Conservation (phyloP, 1,140 invertebrate species). For the Drosophila watanabei region DNA sequence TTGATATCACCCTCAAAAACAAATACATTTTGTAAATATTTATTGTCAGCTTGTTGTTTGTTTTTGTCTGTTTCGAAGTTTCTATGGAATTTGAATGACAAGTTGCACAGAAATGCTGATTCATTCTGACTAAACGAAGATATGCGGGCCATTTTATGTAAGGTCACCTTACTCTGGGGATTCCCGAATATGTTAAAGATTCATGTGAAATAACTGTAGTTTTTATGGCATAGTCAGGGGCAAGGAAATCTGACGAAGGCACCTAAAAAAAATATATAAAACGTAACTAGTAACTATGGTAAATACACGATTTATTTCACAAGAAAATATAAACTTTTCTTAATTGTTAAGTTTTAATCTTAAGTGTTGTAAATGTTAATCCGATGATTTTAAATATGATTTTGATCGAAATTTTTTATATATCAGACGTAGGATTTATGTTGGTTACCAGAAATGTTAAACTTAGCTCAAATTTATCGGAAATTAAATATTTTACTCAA, state of each 20-base stretch:
- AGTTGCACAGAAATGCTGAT: constrained; percentile 31
- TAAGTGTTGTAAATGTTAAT: no score
- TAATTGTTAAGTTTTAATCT: no score
- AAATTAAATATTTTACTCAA: background rate
- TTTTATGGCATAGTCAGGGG: background rate
- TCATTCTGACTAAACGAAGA: constrained; percentile 39
- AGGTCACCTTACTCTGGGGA: constrained; percentile 29
- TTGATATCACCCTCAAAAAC: constrained; percentile 29
- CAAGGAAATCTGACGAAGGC: background rate
- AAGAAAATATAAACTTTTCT: no score
- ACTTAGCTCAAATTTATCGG: background rate
- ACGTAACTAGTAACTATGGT: background rate
- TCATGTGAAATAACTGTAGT: background rate
- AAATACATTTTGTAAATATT: constrained; percentile 40
- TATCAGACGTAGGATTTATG: background rate
- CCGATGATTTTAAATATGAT: no score
- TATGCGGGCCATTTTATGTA: constrained; percentile 29
- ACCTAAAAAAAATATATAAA: no score
- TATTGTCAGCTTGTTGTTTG: constrained; percentile 13
- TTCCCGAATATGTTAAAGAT: constrained; percentile 7
- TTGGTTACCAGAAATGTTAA: background rate
- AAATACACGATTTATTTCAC: background rate
- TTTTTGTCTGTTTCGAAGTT: constrained; percentile 21
- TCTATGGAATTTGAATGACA: constrained; percentile 49
- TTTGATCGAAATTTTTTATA: background rate